phyloP scores from a whole-genome alignment of 2,888 invertebrate genomes.

The Dione vanillae region DNA sequence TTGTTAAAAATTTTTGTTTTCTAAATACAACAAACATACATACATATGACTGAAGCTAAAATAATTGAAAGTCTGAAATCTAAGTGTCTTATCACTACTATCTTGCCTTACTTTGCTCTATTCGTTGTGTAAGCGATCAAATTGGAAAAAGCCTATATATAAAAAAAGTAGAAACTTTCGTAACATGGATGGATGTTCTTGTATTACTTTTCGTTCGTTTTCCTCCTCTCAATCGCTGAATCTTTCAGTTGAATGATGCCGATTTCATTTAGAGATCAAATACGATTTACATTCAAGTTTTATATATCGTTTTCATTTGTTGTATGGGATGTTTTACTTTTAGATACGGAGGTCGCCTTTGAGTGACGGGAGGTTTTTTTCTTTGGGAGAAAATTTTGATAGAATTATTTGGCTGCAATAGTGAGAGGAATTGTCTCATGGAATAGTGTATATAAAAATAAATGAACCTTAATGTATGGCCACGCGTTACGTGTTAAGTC shows the following conservation, averaged over 20 bases:
- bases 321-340: background rate
- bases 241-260: slow-evolving; percentile 7
- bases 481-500: no score
- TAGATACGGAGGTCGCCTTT: background rate
- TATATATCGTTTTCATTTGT: slow-evolving; percentile 2
- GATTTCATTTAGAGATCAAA: slow-evolving; percentile 23
- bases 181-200: background rate
- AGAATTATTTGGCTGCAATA: background rate
- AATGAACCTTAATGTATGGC: no score
- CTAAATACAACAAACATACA: no score
- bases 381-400: background rate
- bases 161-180: slow-evolving; percentile 6
- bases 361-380: background rate
- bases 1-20: no score
- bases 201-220: slow-evolving; percentile 11
- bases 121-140: background rate
- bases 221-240: slow-evolving; percentile 17
- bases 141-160: background rate
- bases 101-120: no score
- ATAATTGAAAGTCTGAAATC: no score
- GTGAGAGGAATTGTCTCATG: no score
- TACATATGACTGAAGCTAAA: no score
- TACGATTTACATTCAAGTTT: slow-evolving; percentile 10
- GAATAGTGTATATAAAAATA: no score
- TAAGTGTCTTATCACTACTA: no score